phyloP scores from a whole-genome alignment of 1,140 invertebrate genomes.

The Ptiloglossa arizonensis region DNA sequence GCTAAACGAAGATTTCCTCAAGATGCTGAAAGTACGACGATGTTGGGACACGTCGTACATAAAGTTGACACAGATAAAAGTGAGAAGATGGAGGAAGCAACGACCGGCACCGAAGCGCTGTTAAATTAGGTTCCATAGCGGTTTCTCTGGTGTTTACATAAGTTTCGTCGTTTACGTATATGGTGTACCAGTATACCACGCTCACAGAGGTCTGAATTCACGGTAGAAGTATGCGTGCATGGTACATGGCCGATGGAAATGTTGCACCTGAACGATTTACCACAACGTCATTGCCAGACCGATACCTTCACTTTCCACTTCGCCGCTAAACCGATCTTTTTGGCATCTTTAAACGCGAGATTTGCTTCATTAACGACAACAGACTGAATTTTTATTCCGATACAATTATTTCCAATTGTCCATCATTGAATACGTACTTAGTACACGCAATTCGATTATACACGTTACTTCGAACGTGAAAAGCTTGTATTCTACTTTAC shows the following conservation, averaged over 20 bases:
- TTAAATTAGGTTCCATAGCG: conserved; percentile 49
- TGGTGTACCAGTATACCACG: conserved; percentile 1
- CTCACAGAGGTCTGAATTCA: conserved; percentile 7
- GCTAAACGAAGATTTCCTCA: background rate
- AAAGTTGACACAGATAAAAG: conserved; percentile 43
- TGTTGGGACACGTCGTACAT: conserved; percentile 1
- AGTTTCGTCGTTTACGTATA: conserved; percentile 54
- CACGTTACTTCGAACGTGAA: too few species aligned
- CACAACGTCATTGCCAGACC: conserved; percentile 73
- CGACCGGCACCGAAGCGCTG: conserved; percentile 8
- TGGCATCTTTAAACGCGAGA: conserved; percentile 33
- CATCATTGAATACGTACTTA: background rate
- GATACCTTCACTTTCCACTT: conserved; percentile 80
- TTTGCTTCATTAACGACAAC: background rate
- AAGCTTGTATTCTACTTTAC: too few species aligned
- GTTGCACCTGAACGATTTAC: conserved; percentile 62
- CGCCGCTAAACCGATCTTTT: conserved; percentile 65
- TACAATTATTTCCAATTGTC: background rate
- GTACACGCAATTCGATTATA: too few species aligned
- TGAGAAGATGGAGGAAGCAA: conserved; percentile 14
- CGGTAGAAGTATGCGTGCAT: conserved; percentile 41
- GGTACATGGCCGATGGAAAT: conserved; percentile 51
- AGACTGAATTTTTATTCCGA: background rate
- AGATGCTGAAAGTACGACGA: background rate
- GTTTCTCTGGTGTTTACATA: conserved; percentile 68